phyloP scores from a whole-genome alignment of 1,140 invertebrate species.

The Solenopsis fugax region DNA sequence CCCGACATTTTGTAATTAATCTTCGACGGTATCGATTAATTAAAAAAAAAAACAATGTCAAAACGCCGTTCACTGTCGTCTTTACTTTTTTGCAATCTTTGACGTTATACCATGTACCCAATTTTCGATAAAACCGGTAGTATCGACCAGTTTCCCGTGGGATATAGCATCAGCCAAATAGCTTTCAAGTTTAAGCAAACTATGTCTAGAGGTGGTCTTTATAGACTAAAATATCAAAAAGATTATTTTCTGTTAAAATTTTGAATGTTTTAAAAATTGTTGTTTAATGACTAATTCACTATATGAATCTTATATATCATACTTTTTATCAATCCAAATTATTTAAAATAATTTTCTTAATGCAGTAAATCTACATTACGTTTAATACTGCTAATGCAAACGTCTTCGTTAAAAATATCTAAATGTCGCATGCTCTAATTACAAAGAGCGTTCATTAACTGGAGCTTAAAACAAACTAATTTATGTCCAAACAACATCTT shows the following conservation, averaged over 20 bases:
- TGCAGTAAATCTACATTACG: neutral
- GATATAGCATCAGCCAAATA: conserved; percentile 13
- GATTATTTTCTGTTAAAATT: neutral
- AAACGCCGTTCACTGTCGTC: neutral
- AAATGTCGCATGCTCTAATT: conserved; percentile 3
- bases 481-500: conserved; percentile 20
- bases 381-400: conserved; percentile 21
- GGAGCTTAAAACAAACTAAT: conserved; percentile 29
- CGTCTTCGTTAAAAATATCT: neutral
- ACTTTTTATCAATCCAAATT: neutral
- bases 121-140: conserved; percentile 33
- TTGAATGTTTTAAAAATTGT: neutral
- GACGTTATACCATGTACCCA: neutral
- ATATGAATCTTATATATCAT: neutral
- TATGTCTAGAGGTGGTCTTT: neutral
- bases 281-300: neutral
- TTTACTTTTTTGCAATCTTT: conserved; percentile 15
- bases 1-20: conserved; percentile 54
- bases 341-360: neutral
- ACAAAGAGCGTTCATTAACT: conserved; percentile 5
- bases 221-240: neutral
- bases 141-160: conserved; percentile 32
- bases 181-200: conserved; percentile 10
- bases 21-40: conserved; percentile 57
- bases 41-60: conserved; percentile 22